Evolutionary conservation across 1,140 invertebrate genomes (phyloP).

Genomic region (Zaprionus lachaisei): DNA sequence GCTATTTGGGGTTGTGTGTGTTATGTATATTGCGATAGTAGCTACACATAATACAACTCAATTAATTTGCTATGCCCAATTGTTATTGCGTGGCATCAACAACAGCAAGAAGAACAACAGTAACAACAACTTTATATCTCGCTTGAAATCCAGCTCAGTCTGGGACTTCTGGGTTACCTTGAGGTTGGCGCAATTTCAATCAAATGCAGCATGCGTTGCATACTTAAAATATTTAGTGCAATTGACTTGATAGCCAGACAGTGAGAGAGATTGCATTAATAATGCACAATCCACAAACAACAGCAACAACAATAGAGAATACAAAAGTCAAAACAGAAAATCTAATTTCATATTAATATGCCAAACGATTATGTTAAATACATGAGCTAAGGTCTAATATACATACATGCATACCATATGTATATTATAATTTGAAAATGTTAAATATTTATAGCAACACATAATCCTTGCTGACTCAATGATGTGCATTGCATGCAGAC

Average conservation of each 20-base stretch:
- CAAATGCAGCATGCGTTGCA: conserved; percentile 9
- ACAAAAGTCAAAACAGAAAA: neutral
- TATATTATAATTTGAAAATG: conserved; percentile 1
- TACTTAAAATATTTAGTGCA: conserved; percentile 26
- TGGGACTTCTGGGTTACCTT: conserved; percentile 20
- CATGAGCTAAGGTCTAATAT: neutral
- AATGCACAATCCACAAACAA: conserved; percentile 7
- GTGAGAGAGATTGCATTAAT: conserved; percentile 19
- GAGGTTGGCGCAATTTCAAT: conserved; percentile 38
- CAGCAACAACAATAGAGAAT: neutral
- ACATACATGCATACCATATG: neutral
- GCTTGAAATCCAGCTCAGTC: neutral
- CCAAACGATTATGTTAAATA: conserved; percentile 6
- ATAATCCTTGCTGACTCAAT: neutral
- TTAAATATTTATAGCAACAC: neutral
- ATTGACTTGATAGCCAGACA: conserved; percentile 18
- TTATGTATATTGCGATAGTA: conserved; percentile 14
- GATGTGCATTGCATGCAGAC: neutral
- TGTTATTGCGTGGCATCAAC: conserved; percentile 49
- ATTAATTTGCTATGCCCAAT: conserved; percentile 71
- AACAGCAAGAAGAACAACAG: neutral
- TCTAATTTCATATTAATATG: conserved; percentile 4
- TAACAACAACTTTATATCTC: neutral
- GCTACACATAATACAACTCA: conserved; percentile 66
- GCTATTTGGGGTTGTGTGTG: conserved; percentile 53